Percentiles rank a stretch among this genome's conserved stretches.
phyloP scores from a whole-genome alignment of 2,797 vertebrate species.

The Melopsittacus undulatus region DNA sequence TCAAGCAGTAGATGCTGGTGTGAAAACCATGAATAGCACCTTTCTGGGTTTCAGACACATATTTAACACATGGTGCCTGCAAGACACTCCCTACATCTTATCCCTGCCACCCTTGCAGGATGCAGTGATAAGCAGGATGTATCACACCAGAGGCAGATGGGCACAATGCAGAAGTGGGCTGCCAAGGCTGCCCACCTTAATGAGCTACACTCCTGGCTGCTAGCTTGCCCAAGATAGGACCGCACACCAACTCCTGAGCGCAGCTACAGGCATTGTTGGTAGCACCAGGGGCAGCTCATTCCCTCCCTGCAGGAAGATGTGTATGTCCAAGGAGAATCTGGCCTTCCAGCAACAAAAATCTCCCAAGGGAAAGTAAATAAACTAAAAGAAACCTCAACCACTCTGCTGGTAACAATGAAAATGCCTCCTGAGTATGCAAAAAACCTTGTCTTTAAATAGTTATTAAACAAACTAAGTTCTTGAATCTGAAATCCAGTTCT shows the following conservation, averaged over 20 bases:
- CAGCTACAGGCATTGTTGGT: background rate
- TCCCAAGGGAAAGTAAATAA: background rate
- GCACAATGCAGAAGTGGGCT: background rate
- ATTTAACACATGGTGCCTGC: background rate
- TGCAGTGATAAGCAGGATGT: background rate
- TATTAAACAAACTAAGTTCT: background rate
- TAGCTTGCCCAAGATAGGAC: background rate
- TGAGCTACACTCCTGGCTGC: background rate
- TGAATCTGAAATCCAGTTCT: background rate
- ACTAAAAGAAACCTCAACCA: background rate
- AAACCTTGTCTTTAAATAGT: background rate
- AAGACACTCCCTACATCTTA: background rate
- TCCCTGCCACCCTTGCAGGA: background rate
- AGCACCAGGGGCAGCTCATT: accelerated
- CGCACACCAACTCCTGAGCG: background rate
- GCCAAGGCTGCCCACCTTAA: background rate
- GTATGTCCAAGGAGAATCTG: background rate
- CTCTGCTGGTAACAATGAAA: background rate
- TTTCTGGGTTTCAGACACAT: background rate
- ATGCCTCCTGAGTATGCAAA: background rate
- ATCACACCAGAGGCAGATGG: background rate
- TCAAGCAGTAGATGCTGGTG: background rate
- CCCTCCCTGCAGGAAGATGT: background rate
- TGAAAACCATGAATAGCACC: background rate
- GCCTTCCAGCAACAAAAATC: background rate